phyloP scores from a whole-genome alignment of 1,140 invertebrate species.

The Drosophila kanapiae region DNA sequence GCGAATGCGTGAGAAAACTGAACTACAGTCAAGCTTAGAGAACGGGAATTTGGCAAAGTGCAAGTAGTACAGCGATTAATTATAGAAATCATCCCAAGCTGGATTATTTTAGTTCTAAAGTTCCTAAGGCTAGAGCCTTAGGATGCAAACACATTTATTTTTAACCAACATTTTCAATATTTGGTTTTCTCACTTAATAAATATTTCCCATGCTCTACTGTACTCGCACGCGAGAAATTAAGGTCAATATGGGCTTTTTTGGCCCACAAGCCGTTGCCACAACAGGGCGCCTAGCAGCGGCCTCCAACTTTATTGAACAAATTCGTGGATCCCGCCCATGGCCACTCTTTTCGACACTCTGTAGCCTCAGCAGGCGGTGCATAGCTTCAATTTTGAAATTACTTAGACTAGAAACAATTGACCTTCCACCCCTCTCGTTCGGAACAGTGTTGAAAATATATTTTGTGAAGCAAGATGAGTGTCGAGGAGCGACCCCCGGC shows the following conservation, averaged over 20 bases:
- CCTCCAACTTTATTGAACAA: conserved; percentile 72
- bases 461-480: conserved; percentile 49
- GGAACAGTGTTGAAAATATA: conserved; percentile 5
- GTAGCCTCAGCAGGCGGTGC: conserved; percentile 43
- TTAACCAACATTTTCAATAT: no score
- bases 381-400: conserved; percentile 22
- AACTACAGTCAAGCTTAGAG: background rate
- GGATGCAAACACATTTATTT: background rate
- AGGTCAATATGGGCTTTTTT: conserved; percentile 9
- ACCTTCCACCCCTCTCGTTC: background rate
- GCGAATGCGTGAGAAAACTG: conserved; percentile 66
- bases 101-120: background rate
- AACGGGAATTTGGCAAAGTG: background rate
- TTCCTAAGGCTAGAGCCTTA: no score
- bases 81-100: background rate
- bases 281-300: conserved; percentile 74
- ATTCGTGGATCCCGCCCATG: conserved; percentile 33
- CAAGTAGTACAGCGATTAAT: no score
- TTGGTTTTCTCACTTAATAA: background rate
- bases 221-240: conserved; percentile 11
- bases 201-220: background rate
- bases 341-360: conserved; percentile 4
- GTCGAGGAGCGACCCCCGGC: conserved; percentile 25
- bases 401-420: conserved; percentile 13
- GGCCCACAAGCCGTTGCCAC: conserved; percentile 61